A percentile compares a stretch with the other conserved stretches of the same genome.
These are phyloP conservation scores for Zele albiditarsus DNA, from an alignment of 2,888 invertebrate genomes.

Conservation along the genomic window DNA sequence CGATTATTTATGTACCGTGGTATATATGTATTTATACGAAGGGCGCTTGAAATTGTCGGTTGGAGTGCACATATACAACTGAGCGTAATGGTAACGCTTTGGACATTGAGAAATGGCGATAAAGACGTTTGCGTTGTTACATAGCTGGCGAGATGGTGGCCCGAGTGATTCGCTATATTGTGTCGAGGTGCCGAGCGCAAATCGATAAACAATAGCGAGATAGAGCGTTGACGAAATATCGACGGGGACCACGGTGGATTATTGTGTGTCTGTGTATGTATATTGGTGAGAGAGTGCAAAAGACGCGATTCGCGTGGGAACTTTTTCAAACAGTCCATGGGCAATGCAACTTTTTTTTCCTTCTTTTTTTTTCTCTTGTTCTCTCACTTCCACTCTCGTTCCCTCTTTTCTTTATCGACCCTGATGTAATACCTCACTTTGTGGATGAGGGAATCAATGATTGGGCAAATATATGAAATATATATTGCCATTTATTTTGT, in stretches of 20 bases:
- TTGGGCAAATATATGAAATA: slow-evolving; percentile 9
- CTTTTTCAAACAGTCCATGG: slow-evolving; percentile 51
- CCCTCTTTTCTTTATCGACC: slow-evolving; percentile 1
- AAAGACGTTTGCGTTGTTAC: slow-evolving; percentile 18
- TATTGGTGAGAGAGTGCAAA: slow-evolving; percentile 44
- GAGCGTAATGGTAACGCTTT: not conserved
- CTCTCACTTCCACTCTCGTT: not conserved
- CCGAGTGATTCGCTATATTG: slow-evolving; percentile 11
- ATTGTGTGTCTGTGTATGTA: slow-evolving; percentile 29
- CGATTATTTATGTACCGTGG: slow-evolving; percentile 4
- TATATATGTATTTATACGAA: slow-evolving; percentile 1
- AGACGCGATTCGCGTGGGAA: slow-evolving; percentile 58
- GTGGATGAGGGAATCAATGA: slow-evolving; percentile 17
- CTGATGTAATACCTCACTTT: slow-evolving; percentile 24
- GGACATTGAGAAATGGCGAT: slow-evolving; percentile 30
- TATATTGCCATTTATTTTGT: not conserved
- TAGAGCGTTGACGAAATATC: slow-evolving; percentile 52
- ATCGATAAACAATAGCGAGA: slow-evolving; percentile 51
- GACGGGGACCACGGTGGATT: slow-evolving; percentile 42
- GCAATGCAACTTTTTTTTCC: slow-evolving; percentile 46
- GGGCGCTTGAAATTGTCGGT: slow-evolving; percentile 14
- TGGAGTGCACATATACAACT: not conserved
- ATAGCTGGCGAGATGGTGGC: slow-evolving; percentile 43
- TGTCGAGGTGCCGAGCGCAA: slow-evolving; percentile 30
- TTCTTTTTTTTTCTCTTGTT: slow-evolving; percentile 37